These are phyloP conservation scores for Lasioglossum vierecki DNA, from an alignment of 2,888 invertebrate genomes.

Conservation along the genomic window DNA sequence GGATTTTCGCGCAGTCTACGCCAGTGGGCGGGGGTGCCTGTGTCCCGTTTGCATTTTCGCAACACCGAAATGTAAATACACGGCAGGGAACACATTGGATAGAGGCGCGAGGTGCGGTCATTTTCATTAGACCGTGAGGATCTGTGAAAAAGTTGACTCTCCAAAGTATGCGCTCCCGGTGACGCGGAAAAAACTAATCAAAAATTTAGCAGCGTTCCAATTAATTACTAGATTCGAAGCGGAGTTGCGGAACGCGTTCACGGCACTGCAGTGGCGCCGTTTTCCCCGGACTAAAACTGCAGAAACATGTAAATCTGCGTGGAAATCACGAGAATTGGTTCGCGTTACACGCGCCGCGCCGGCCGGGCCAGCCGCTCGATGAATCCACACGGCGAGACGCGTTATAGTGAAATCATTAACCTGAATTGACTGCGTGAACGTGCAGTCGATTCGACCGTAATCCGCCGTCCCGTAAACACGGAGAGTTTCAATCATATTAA, in stretches of 20 bases:
- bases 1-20: constrained; percentile 8
- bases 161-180: neutral
- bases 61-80: constrained; percentile 40
- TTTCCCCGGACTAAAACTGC: neutral
- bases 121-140: constrained; percentile 31
- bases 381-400: constrained; percentile 25
- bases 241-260: too few species aligned
- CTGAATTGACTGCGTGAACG: constrained; percentile 52
- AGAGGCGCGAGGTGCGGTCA: constrained; percentile 30
- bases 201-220: neutral
- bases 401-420: constrained; percentile 60
- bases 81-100: neutral
- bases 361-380: constrained; percentile 13
- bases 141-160: neutral
- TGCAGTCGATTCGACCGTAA: constrained; percentile 56
- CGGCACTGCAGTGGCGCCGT: neutral
- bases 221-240: neutral
- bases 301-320: constrained; percentile 29
- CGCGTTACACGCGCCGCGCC: constrained; percentile 21
- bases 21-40: constrained; percentile 38
- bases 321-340: constrained; percentile 40
- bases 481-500: constrained; percentile 57
- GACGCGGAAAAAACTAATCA: neutral
- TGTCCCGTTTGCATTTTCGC: constrained; percentile 30
- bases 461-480: constrained; percentile 50